Conservation (phyloP, 2,888 invertebrate species). For the Microchrysa polita region DNA sequence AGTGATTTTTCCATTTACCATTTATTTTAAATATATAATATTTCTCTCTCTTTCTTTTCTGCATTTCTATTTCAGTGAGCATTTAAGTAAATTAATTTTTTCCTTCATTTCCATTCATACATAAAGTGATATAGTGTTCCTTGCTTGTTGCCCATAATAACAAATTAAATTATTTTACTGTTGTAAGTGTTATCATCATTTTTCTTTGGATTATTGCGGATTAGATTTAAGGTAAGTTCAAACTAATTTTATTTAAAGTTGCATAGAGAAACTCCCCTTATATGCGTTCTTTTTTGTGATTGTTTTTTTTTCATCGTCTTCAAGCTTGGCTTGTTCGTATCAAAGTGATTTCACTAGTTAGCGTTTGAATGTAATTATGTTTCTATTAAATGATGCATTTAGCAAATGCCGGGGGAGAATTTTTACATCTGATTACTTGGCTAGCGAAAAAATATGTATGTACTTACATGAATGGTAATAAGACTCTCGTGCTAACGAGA, state of each 20-base stretch:
- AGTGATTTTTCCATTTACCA: constrained; percentile 19
- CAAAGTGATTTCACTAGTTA: constrained; percentile 37
- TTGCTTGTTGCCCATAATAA: constrained; percentile 17
- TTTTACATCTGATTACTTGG: not conserved
- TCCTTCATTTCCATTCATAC: not conserved
- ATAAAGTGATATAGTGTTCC: constrained; percentile 30
- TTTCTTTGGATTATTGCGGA: constrained; percentile 37
- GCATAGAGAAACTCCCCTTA: constrained; percentile 26
- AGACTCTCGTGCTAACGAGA: not conserved
- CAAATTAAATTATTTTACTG: constrained; percentile 22
- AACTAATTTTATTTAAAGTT: constrained; percentile 10
- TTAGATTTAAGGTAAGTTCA: constrained; percentile 26
- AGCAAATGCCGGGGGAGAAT: constrained; percentile 27
- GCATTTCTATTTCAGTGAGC: constrained; percentile 32
- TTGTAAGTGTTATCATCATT: constrained; percentile 22
- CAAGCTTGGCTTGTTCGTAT: constrained; percentile 29
- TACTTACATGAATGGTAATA: not conserved
- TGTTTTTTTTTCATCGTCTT: constrained; percentile 15
- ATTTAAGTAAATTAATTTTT: constrained; percentile 7
- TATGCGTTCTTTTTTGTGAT: too few relatives aligned
- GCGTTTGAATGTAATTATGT: constrained; percentile 18
- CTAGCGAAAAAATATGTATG: not conserved
- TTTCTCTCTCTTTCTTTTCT: constrained; percentile 15
- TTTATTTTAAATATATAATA: constrained; percentile 12
- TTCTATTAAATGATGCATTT: constrained; percentile 30